Evolutionary conservation across 2,797 vertebrate genomes (phyloP).

Genomic region (Mycteria americana): DNA sequence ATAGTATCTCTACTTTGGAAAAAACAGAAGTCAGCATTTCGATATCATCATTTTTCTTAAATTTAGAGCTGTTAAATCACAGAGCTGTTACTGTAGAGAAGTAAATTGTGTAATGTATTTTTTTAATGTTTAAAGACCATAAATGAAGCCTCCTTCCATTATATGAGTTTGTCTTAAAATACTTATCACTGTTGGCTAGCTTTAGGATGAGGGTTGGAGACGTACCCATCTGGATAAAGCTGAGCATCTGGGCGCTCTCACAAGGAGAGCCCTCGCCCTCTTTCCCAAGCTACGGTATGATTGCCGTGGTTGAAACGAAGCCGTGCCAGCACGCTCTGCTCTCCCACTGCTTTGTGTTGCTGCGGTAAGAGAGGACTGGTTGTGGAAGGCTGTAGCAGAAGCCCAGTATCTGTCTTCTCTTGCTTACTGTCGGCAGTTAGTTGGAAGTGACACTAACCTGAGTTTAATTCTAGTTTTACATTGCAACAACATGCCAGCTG

Average conservation of each 20-base stretch:
- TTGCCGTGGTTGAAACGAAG: background rate
- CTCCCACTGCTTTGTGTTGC: background rate
- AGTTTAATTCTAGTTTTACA: conserved; percentile 70
- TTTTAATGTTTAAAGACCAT: background rate
- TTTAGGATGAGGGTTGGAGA: background rate
- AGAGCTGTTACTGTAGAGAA: background rate
- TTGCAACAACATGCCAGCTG: conserved; percentile 66
- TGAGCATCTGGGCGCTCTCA: background rate
- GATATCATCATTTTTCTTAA: background rate
- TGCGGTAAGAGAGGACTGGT: background rate
- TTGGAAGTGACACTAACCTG: conserved; percentile 70
- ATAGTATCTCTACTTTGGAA: background rate
- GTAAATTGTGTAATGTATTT: background rate
- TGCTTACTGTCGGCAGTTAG: conserved; percentile 58
- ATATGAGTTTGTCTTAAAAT: background rate
- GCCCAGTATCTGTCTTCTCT: conserved; percentile 14
- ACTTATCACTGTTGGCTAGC: background rate
- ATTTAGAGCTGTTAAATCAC: conserved; percentile 13
- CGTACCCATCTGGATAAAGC: background rate
- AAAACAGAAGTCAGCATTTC: background rate
- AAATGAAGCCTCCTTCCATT: background rate
- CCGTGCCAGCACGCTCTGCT: background rate
- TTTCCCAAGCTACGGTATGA: background rate
- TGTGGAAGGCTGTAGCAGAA: background rate
- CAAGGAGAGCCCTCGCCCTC: background rate